Conservation (phyloP, 2,113 vertebrate genomes). For the Notothenia coriiceps region DNA sequence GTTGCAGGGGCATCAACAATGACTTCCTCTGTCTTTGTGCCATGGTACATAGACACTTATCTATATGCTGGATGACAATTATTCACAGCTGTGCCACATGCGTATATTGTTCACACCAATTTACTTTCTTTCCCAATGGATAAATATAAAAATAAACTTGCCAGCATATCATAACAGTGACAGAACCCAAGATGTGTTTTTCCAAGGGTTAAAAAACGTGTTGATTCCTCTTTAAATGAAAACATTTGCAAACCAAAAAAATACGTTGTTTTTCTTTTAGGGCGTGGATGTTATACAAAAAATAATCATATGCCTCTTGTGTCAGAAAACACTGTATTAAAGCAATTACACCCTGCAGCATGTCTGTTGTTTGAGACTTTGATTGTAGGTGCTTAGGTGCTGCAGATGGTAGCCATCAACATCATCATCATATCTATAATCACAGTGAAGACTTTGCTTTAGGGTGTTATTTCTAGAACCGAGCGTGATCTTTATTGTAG, state of each 20-base stretch:
- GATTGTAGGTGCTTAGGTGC: constrained; percentile 33
- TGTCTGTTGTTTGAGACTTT: constrained; percentile 9
- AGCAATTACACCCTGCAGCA: constrained; percentile 23
- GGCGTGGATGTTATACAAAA: neutral
- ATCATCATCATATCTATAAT: constrained; percentile 52
- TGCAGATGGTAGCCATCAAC: constrained; percentile 44
- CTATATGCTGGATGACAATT: constrained; percentile 5
- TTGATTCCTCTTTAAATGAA: neutral
- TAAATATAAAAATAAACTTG: neutral
- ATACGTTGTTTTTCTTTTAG: neutral
- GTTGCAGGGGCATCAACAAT: constrained; percentile 34
- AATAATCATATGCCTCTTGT: neutral
- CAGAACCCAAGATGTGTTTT: neutral
- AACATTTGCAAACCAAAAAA: neutral
- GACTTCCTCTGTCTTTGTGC: constrained; percentile 15
- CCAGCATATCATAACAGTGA: neutral
- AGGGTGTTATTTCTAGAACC: constrained; percentile 32
- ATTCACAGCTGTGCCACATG: constrained; percentile 9
- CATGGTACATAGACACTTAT: constrained; percentile 7
- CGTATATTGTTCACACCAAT: neutral
- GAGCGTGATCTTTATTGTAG: constrained; percentile 31
- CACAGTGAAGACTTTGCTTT: constrained; percentile 23
- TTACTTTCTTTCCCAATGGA: neutral
- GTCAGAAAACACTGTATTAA: constrained; percentile 3
- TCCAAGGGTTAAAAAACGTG: neutral